Percentiles rank a stretch among this genome's conserved stretches.
These are phyloP conservation scores for Danio rerio DNA, from an alignment of 2,113 vertebrate species.

Conservation along the genomic window DNA sequence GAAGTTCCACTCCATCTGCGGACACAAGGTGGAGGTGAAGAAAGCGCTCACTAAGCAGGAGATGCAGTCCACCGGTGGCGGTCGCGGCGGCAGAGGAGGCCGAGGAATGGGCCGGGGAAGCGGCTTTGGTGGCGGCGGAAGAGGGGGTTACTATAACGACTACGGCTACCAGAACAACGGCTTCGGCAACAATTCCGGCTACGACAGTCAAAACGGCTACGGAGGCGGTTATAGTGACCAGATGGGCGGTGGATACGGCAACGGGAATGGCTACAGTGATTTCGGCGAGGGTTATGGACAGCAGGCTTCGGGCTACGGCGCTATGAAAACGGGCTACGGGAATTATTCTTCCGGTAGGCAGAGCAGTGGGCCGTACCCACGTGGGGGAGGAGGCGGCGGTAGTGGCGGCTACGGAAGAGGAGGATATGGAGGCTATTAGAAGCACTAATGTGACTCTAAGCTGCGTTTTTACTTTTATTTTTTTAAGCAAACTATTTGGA, in stretches of 20 bases:
- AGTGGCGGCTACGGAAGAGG: conserved; percentile 46
- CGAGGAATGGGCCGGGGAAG: conserved; percentile 63
- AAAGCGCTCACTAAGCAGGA: conserved; percentile 89
- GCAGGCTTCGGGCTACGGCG: conserved; percentile 83
- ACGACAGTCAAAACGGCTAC: conserved; percentile 50
- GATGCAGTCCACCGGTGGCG: conserved; percentile 79
- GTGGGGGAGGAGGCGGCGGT: conserved; percentile 75
- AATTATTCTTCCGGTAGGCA: conserved; percentile 77
- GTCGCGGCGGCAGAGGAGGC: conserved; percentile 73
- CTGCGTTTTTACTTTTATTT: background rate
- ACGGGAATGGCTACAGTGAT: conserved; percentile 84
- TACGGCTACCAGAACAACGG: conserved; percentile 49
- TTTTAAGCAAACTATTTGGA: conserved; percentile 11
- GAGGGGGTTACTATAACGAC: conserved; percentile 52
- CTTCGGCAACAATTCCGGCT: conserved; percentile 49
- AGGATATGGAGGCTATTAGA: conserved; percentile 58
- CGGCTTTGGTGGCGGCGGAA: conserved; percentile 58
- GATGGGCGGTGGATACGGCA: conserved; percentile 79
- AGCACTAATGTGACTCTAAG: conserved; percentile 22
- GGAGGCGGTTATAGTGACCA: conserved; percentile 77
- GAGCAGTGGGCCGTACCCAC: conserved; percentile 82
- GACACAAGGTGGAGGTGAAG: conserved; percentile 87
- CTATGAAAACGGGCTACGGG: conserved; percentile 82
- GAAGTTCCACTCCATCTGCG: conserved; percentile 87
- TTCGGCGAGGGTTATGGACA: conserved; percentile 84